Conservation (phyloP, 2,113 vertebrate genomes). For the Leuciscus idus region DNA sequence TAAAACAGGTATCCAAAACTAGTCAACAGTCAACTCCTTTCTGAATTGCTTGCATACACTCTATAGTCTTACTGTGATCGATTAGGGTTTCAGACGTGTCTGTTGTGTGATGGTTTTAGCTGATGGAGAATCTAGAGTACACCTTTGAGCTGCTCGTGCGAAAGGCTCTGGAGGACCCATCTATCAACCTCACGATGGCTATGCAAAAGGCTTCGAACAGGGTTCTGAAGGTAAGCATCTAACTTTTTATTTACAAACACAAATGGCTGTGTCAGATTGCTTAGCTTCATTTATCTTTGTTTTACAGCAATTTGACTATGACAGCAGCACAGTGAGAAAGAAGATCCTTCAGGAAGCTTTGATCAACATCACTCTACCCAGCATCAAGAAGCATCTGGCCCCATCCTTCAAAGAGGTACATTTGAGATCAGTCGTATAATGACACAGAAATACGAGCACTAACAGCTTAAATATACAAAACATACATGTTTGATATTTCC, state of each 20-base stretch:
- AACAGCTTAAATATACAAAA: not conserved
- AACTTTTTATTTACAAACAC: not conserved
- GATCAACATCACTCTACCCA: conserved; percentile 87
- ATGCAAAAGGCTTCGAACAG: conserved; percentile 86
- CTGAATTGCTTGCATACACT: not conserved
- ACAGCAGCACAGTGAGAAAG: conserved; percentile 92
- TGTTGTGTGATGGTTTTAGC: conserved; percentile 67
- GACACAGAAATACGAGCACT: not conserved
- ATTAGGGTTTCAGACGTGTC: not conserved
- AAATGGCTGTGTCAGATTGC: not conserved
- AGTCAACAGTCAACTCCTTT: not conserved
- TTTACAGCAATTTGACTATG: conserved; percentile 91
- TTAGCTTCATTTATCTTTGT: conserved; percentile 51
- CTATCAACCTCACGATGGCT: conserved; percentile 63
- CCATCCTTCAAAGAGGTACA: conserved; percentile 83
- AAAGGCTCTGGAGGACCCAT: conserved; percentile 74
- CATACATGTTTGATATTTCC: not conserved
- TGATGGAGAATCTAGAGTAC: conserved; percentile 85
- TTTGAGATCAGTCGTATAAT: not conserved
- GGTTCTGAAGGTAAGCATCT: conserved; percentile 86
- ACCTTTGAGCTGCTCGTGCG: conserved; percentile 85
- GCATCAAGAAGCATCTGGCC: conserved; percentile 84
- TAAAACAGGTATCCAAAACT: conserved; percentile 83
- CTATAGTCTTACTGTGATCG: not conserved
- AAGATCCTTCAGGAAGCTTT: conserved; percentile 88